A percentile compares a stretch with the other conserved stretches of the same genome.
Conservation (phyloP, 35 echinoderm and acorn worm species). For the Hemicentrotus pulcherrimus region DNA sequence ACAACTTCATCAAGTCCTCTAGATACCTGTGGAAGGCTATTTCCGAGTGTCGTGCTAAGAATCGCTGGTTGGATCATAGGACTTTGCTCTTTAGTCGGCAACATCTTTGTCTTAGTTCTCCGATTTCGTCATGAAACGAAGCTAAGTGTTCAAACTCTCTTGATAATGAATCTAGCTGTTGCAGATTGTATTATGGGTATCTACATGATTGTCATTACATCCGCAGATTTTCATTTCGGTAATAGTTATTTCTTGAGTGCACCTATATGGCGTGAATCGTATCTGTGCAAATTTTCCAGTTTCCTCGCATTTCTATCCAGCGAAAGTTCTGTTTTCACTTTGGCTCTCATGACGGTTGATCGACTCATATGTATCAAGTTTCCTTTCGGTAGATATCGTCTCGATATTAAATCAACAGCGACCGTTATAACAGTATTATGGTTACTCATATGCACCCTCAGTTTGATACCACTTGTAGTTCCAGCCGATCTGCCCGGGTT, state of each 20-base stretch:
- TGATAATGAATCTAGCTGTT: conserved; percentile 70
- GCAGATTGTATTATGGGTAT: conserved; percentile 84
- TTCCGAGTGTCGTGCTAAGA: neutral
- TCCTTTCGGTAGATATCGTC: conserved; percentile 64
- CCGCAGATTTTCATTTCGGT: conserved; percentile 64
- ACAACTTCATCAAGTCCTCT: neutral
- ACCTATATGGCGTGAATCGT: conserved; percentile 53
- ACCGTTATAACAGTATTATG: conserved; percentile 54
- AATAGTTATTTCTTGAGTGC: conserved; percentile 61
- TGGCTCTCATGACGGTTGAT: conserved; percentile 75
- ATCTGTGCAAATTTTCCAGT: conserved; percentile 67
- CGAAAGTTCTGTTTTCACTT: conserved; percentile 70
- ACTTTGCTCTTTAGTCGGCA: neutral
- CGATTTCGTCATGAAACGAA: conserved; percentile 31
- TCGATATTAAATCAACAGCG: conserved; percentile 4
- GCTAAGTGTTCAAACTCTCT: conserved; percentile 50
- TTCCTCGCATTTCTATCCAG: conserved; percentile 76
- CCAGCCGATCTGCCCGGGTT: conserved; percentile 36
- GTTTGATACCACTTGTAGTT: conserved; percentile 57
- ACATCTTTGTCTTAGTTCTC: neutral
- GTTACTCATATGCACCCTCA: conserved; percentile 44
- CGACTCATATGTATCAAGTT: conserved; percentile 78
- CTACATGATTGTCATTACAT: conserved; percentile 72
- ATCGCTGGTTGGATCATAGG: conserved; percentile 11
- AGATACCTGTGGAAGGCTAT: conserved; percentile 10